A percentile compares a stretch with the other conserved stretches of the same genome.
These are phyloP conservation scores for Eunapius fragilis DNA, from an alignment of 37 sponge, comb jelly and placozoan species.

Conservation along the genomic window DNA sequence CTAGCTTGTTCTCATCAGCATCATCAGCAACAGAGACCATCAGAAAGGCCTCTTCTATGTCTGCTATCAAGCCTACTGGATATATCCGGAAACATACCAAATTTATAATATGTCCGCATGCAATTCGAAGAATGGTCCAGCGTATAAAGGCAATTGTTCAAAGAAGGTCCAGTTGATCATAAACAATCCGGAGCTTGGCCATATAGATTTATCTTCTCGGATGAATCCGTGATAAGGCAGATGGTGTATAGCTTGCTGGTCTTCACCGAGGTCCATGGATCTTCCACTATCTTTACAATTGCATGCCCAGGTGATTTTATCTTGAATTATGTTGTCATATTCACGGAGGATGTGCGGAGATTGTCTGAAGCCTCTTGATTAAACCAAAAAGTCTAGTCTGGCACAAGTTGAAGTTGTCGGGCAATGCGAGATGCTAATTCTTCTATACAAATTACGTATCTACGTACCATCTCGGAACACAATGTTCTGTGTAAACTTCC, in stretches of 20 bases:
- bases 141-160: conserved; percentile 13
- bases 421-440: background rate
- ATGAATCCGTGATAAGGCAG: conserved; percentile 5
- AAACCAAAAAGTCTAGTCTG: conserved; percentile 1
- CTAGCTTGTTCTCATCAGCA: conserved; percentile 9
- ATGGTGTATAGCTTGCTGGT: conserved; percentile 1
- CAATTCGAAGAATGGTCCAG: background rate
- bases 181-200: conserved; percentile 17
- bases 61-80: too few species aligned
- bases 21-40: conserved; percentile 17
- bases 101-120: too few species aligned
- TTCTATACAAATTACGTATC: background rate
- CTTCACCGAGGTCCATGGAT: background rate
- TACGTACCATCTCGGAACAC: too few species aligned
- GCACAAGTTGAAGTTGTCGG: background rate
- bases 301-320: background rate
- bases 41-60: conserved; percentile 24
- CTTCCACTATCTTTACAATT: background rate
- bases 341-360: conserved; percentile 1
- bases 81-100: too few species aligned
- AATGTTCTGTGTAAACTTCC: too few species aligned
- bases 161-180: conserved; percentile 16
- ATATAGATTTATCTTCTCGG: conserved; percentile 9
- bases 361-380: background rate
- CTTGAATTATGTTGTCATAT: background rate